phyloP scores from a whole-genome alignment of 2,797 vertebrate genomes.

The Oreochromis grahami region DNA sequence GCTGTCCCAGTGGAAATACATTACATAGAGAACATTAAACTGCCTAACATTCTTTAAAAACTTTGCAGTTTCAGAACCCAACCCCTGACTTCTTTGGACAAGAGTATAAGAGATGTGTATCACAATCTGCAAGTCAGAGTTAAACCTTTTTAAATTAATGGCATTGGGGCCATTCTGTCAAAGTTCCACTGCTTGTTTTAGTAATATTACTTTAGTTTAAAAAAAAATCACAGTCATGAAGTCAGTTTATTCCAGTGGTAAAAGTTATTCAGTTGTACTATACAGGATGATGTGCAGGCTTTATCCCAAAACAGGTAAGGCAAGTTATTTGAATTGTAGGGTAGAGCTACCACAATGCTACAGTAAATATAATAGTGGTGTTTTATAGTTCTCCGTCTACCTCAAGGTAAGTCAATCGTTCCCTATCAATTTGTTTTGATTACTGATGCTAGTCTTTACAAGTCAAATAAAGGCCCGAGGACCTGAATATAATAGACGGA shows the following conservation, averaged over 20 bases:
- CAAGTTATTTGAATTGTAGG: background rate
- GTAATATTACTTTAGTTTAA: background rate
- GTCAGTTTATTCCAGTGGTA: background rate
- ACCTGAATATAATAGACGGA: background rate
- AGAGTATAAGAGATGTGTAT: background rate
- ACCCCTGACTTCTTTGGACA: background rate
- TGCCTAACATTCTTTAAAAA: background rate
- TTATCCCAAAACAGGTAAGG: background rate
- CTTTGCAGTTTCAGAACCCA: background rate
- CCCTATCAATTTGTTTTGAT: background rate
- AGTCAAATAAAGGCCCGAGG: background rate
- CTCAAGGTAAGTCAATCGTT: background rate
- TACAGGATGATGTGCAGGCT: background rate
- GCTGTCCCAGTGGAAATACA: background rate
- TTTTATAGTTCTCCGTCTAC: background rate
- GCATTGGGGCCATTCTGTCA: background rate
- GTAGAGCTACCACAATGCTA: background rate
- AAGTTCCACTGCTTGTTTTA: background rate
- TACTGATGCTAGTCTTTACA: background rate
- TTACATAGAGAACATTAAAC: background rate
- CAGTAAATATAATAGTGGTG: background rate
- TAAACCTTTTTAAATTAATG: slow-evolving; percentile 11
- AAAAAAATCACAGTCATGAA: background rate
- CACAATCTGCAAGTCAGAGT: background rate
- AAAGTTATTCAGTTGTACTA: background rate